Evolutionary conservation across 2,113 vertebrate genomes (phyloP).

Genomic region (Crotalus viridis): DNA sequence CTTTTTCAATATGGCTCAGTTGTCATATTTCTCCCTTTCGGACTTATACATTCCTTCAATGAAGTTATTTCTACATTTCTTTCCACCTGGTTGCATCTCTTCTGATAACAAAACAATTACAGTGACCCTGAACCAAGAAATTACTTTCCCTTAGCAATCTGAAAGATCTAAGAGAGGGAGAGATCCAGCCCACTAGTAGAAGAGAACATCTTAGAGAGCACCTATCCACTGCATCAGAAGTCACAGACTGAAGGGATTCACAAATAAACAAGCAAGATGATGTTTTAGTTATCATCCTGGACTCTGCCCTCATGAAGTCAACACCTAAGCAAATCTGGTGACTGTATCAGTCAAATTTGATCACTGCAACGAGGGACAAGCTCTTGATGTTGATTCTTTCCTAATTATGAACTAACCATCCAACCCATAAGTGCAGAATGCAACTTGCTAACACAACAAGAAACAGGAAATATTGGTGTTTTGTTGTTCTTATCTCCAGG

Average conservation of each 20-base stretch:
- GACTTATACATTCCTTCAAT: not conserved
- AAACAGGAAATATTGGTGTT: not conserved
- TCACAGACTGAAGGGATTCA: not conserved
- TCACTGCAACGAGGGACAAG: not conserved
- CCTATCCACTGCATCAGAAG: not conserved
- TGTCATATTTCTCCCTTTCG: not conserved
- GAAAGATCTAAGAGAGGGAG: not conserved
- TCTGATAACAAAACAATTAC: not conserved
- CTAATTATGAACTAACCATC: not conserved
- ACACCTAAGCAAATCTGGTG: not conserved
- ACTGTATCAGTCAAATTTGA: not conserved
- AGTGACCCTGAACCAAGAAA: not conserved
- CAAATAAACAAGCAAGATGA: not conserved
- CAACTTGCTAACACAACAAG: not conserved
- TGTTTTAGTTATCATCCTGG: not conserved
- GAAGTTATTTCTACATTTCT: not conserved
- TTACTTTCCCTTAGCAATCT: not conserved
- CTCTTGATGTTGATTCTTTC: not conserved
- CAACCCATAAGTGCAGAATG: not conserved
- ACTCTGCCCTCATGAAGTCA: not conserved
- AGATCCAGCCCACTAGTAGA: not conserved
- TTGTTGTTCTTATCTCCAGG: not conserved
- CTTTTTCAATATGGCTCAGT: not conserved
- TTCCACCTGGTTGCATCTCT: not conserved
- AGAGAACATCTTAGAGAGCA: not conserved